phyloP scores from a whole-genome alignment of 2,888 invertebrate species.

The Aproaerema taeniolella region DNA sequence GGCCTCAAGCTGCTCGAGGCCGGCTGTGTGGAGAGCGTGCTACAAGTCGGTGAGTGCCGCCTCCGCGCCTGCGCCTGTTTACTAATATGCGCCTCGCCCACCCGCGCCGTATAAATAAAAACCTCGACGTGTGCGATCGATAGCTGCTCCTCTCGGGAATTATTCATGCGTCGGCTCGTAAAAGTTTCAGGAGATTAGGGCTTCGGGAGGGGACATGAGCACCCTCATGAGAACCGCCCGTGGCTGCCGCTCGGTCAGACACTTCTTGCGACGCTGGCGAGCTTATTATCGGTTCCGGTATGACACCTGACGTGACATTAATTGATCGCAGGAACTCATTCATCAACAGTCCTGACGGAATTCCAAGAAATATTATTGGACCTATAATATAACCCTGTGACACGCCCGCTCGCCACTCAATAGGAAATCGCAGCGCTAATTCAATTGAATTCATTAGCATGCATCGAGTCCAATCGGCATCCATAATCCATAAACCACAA shows the following conservation, averaged over 20 bases:
- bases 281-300: constrained; percentile 44
- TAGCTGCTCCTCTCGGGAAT: constrained; percentile 75
- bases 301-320: constrained; percentile 39
- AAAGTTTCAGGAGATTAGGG: constrained; percentile 69
- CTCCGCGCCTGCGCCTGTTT: constrained; percentile 74
- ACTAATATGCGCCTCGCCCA: constrained; percentile 77
- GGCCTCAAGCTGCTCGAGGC: constrained; percentile 90
- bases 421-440: constrained; percentile 36
- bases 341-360: constrained; percentile 24
- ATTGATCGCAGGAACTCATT: constrained; percentile 43
- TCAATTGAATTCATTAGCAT: constrained; percentile 44
- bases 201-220: constrained; percentile 30
- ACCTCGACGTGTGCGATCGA: constrained; percentile 77
- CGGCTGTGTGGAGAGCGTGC: constrained; percentile 89
- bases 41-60: constrained; percentile 90
- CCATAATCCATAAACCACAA: constrained; percentile 35
- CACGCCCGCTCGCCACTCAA: constrained; percentile 30
- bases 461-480: constrained; percentile 34
- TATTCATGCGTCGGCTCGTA: constrained; percentile 72
- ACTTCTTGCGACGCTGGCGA: constrained; percentile 38
- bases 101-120: constrained; percentile 77
- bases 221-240: constrained; percentile 8
- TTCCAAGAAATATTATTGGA: constrained; percentile 18
- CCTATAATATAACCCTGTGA: constrained; percentile 39
- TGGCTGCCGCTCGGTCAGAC: constrained; percentile 4